These are phyloP conservation scores for Ephestia elutella DNA, from an alignment of 1,140 invertebrate genomes.

Conservation along the genomic window DNA sequence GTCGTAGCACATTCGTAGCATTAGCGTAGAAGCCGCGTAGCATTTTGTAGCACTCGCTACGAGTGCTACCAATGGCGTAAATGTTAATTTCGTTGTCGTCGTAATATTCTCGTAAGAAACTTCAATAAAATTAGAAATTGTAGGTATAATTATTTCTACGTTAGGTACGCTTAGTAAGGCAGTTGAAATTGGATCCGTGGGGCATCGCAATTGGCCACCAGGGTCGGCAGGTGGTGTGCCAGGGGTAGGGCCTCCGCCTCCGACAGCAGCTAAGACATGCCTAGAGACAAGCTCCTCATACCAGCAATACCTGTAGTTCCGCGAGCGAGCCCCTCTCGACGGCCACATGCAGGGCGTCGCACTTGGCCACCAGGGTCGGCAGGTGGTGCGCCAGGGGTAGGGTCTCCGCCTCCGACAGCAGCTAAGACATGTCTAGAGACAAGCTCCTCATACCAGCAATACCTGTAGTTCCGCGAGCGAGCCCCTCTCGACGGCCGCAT, in stretches of 20 bases:
- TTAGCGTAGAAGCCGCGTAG: conserved; percentile 7
- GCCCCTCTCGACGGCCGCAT: conserved; percentile 82
- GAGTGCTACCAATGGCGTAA: background rate
- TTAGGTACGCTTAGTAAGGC: no score
- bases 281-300: no score
- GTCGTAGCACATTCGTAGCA: background rate
- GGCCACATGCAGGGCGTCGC: conserved; percentile 80
- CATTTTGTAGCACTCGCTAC: conserved; percentile 8
- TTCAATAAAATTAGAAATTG: no score
- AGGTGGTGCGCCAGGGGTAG: conserved; percentile 80
- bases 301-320: no score
- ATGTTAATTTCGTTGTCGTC: no score
- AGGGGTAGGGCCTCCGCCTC: conserved; percentile 80
- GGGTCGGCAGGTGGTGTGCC: conserved; percentile 79
- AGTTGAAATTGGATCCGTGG: no score
- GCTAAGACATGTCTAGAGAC: background rate
- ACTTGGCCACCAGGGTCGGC: conserved; percentile 81
- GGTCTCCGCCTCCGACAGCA: conserved; percentile 68
- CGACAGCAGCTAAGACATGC: conserved; percentile 79
- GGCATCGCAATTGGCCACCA: conserved; percentile 81
- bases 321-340: conserved; percentile 77
- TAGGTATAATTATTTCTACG: no score
- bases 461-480: conserved; percentile 78
- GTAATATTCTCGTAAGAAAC: no score
- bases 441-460: conserved; percentile 27